phyloP scores from a whole-genome alignment of 2,888 invertebrate genomes.

The Orthosia incerta region DNA sequence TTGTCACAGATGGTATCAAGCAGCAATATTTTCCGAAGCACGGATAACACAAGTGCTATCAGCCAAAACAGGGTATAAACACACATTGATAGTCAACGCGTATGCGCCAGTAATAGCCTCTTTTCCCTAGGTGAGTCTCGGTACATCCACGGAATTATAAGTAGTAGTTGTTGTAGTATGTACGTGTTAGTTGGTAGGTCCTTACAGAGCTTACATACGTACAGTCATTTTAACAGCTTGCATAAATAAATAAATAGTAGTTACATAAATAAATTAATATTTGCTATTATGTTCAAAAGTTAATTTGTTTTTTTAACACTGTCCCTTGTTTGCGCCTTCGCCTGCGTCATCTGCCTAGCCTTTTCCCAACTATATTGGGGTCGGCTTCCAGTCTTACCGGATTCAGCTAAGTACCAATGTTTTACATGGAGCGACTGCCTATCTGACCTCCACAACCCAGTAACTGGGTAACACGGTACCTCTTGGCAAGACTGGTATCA shows the following conservation, averaged over 20 bases:
- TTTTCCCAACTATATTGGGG: no score
- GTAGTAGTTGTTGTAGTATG: conserved; percentile 25
- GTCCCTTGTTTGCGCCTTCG: no score
- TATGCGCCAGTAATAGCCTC: conserved; percentile 53
- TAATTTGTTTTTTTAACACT: no score
- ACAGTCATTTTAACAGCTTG: neutral
- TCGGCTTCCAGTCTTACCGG: no score
- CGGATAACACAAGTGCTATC: conserved; percentile 8
- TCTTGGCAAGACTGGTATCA: no score
- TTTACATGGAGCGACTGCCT: no score
- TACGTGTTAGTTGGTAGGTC: conserved; percentile 7
- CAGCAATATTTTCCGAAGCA: neutral
- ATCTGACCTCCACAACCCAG: no score
- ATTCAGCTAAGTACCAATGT: no score
- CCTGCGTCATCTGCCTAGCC: no score
- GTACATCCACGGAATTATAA: conserved; percentile 50
- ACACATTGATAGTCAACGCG: conserved; percentile 57
- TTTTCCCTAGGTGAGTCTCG: conserved; percentile 53
- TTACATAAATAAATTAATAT: neutral
- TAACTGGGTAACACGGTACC: no score
- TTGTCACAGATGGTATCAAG: neutral
- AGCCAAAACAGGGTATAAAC: conserved; percentile 22
- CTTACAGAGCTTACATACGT: neutral
- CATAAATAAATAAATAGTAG: no score
- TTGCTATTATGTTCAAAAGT: no score